These are phyloP conservation scores for Temnothorax longispinosus DNA, from an alignment of 1,140 invertebrate genomes.

Conservation along the genomic window DNA sequence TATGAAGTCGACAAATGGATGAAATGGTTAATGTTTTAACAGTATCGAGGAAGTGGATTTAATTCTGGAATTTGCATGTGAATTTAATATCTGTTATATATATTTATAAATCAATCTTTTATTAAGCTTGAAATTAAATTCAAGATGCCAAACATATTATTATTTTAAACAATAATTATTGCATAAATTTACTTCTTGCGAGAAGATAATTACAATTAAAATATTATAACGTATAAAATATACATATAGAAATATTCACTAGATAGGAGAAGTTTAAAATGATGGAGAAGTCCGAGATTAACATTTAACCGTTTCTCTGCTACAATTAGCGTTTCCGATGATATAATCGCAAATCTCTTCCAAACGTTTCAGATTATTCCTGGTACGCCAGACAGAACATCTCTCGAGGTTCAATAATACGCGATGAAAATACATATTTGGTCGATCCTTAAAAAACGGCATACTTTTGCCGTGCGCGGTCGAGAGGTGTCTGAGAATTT, in stretches of 20 bases:
- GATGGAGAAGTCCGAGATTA: not conserved
- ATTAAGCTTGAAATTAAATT: not conserved
- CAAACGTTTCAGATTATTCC: slow-evolving; percentile 6
- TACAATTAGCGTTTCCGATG: not conserved
- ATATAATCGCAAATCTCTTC: slow-evolving; percentile 10
- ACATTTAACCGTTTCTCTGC: not conserved
- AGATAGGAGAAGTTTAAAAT: not conserved
- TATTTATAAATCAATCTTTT: not conserved
- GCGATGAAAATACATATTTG: slow-evolving; percentile 67
- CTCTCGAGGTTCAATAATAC: slow-evolving; percentile 62
- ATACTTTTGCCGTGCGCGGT: slow-evolving; percentile 8
- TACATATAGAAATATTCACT: not conserved
- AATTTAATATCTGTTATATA: not conserved
- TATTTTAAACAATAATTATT: not conserved
- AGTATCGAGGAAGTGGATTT: not conserved
- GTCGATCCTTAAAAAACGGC: slow-evolving; percentile 56
- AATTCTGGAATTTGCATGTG: not conserved
- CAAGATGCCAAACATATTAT: not conserved
- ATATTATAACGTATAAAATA: not conserved
- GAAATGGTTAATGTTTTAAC: not conserved
- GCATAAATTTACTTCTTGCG: not conserved
- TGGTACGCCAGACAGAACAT: slow-evolving; percentile 28
- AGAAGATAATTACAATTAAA: not conserved
- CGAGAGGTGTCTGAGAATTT: slow-evolving; percentile 72
- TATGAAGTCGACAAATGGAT: not conserved